phyloP scores from a whole-genome alignment of 2,113 vertebrate species.

The Corythoichthys haematopterus region DNA sequence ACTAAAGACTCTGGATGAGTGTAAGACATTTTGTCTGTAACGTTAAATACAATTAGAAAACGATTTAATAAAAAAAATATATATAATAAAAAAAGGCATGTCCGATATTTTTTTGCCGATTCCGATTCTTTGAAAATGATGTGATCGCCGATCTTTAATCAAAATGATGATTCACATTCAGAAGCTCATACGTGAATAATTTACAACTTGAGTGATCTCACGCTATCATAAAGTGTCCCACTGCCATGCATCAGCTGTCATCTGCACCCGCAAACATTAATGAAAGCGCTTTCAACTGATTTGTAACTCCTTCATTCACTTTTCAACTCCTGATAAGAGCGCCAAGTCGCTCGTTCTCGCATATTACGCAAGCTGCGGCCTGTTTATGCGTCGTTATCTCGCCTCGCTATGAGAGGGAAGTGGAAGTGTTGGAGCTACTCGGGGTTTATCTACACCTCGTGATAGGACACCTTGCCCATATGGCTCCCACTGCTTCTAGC shows the following conservation, averaged over 20 bases:
- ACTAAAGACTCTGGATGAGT: too few species aligned
- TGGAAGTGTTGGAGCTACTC: slow-evolving; percentile 62
- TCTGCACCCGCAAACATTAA: slow-evolving; percentile 7
- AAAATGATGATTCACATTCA: neutral
- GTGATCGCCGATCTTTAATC: neutral
- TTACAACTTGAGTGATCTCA: neutral
- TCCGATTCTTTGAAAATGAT: too few species aligned
- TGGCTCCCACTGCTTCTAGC: slow-evolving; percentile 18
- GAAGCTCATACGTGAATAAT: neutral
- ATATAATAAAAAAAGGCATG: too few species aligned
- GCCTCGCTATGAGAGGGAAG: slow-evolving; percentile 63
- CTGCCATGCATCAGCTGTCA: neutral
- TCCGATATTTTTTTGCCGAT: too few species aligned
- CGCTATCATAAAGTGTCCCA: neutral
- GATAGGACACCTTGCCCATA: slow-evolving; percentile 54
- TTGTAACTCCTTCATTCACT: slow-evolving; percentile 36
- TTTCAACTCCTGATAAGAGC: slow-evolving; percentile 42
- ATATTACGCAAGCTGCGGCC: slow-evolving; percentile 25
- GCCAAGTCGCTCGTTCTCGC: neutral
- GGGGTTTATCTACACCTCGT: slow-evolving; percentile 58
- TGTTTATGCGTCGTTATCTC: slow-evolving; percentile 35
- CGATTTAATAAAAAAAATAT: too few species aligned
- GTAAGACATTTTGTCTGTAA: too few species aligned
- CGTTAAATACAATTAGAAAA: too few species aligned
- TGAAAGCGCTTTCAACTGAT: slow-evolving; percentile 19